Evolutionary conservation across 2,113 vertebrate species (phyloP), one percentile per base, ranked within the genome.

Genomic region (Aramus guarauna): DNA sequence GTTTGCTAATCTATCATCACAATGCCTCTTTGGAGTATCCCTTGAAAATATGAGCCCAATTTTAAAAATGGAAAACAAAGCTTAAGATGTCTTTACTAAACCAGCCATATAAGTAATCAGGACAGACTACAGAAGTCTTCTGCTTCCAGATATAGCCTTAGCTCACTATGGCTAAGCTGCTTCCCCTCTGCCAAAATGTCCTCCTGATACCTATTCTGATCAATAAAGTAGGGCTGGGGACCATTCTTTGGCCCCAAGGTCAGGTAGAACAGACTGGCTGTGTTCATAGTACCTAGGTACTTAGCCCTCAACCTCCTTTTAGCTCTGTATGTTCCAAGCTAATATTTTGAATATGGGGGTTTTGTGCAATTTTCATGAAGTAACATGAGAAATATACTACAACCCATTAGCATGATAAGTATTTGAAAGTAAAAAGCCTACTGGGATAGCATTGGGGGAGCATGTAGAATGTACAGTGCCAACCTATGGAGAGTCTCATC

Each of bases 261-360:
- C 56, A 41, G 9, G 15, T 26, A 26, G 50, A 64, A 48, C 18
- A 76, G 27, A 21, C 30, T 48, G 27, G 0, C 23, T 80, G 26
- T 52, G 19, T 30, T 74, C 34, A 63, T 20, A 53, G 4, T 32
- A 16, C 41, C 75, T 37, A 58, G 4, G 11, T 64, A 34, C 29
- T 64, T 67, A 34, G 14, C 34, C 34, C 36, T n/a, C 29, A 23
- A 15, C 11, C 36, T 79, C 16, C 30, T 72, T 84, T 90, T 58
- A 85, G 26, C 7, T 9, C 10, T 76, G 0, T 41, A 14, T 47
- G 26, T 47, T 86, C 34, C 47, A 71, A 75, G 22, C 9, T 41
- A 62, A 4, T 41, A 23, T 66, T 79, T 74, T 53, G 36, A 75
- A 26, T 16, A 15, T 1, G 11, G 0, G 0, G 0, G 3, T 62